These are phyloP conservation scores for Esperia sulphurella DNA, from an alignment of 2,888 invertebrate genomes.

Conservation along the genomic window DNA sequence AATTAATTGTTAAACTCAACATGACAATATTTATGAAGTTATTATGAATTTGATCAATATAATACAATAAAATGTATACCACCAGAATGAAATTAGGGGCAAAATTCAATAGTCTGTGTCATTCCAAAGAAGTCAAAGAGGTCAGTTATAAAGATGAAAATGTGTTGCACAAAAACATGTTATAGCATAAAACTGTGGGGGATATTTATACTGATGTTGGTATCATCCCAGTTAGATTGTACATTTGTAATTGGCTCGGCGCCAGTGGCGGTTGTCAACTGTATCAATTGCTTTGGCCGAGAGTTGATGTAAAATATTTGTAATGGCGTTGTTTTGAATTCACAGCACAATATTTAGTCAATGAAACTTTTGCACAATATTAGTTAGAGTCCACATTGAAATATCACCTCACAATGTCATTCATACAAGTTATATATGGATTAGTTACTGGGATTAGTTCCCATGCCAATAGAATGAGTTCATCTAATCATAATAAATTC, in stretches of 20 bases:
- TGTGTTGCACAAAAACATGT: too few species aligned
- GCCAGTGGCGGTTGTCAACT: conserved; percentile 49
- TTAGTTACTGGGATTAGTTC: conserved; percentile 9
- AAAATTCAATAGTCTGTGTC: too few species aligned
- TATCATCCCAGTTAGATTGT: conserved; percentile 30
- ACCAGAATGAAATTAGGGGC: too few species aligned
- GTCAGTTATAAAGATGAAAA: too few species aligned
- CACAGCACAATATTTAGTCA: background rate
- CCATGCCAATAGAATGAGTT: conserved; percentile 22
- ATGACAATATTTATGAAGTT: too few species aligned
- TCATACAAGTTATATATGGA: background rate
- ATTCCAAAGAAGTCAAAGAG: too few species aligned
- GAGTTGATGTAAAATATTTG: conserved; percentile 23
- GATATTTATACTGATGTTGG: conserved; percentile 9
- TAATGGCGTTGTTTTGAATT: background rate
- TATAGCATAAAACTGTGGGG: too few species aligned
- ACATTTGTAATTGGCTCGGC: conserved; percentile 47
- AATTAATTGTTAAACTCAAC: too few species aligned
- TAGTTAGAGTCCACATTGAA: too few species aligned
- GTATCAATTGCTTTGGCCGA: conserved; percentile 44
- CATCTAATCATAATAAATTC: conserved; percentile 7
- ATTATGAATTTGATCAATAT: too few species aligned
- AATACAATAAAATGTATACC: too few species aligned
- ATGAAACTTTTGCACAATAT: background rate
- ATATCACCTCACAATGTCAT: too few species aligned